phyloP scores from a whole-genome alignment of 2,113 vertebrate species.

The Morone saxatilis region DNA sequence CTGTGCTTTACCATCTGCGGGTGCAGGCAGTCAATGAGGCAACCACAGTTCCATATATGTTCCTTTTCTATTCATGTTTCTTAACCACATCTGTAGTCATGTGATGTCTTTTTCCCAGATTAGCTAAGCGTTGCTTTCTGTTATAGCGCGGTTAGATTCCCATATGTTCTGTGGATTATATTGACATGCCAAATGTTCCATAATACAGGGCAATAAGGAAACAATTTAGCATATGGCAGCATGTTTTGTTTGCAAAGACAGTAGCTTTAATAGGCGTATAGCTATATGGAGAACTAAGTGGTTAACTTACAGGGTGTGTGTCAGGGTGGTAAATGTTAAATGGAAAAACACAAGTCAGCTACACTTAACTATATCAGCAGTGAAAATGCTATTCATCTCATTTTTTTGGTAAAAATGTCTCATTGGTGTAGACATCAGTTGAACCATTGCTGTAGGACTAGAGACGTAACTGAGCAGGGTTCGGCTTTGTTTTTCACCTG shows the following conservation, averaged over 20 bases:
- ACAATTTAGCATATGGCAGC: conserved; percentile 39
- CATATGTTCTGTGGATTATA: conserved; percentile 26
- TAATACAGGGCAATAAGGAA: conserved; percentile 34
- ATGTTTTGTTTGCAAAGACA: conserved; percentile 39
- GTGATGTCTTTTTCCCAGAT: conserved; percentile 46
- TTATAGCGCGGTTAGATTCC: conserved; percentile 48
- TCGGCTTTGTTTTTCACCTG: too few species aligned
- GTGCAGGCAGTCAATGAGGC: conserved; percentile 34
- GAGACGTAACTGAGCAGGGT: too few species aligned
- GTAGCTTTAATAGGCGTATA: not conserved
- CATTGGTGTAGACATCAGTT: not conserved
- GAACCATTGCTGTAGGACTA: not conserved
- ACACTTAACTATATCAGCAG: not conserved
- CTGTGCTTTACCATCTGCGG: conserved; percentile 43
- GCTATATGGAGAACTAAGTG: conserved; percentile 19
- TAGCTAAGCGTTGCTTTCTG: conserved; percentile 36
- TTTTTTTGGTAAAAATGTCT: not conserved
- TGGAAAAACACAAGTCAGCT: conserved; percentile 31
- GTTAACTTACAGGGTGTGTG: conserved; percentile 10
- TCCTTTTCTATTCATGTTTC: conserved; percentile 47
- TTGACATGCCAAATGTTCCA: conserved; percentile 12
- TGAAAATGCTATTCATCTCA: not conserved
- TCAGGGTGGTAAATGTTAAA: conserved; percentile 28
- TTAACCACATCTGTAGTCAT: conserved; percentile 60
- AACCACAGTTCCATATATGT: conserved; percentile 50